Percentiles rank a stretch among this genome's conserved stretches.
Evolutionary conservation across 1,140 invertebrate species (phyloP).

Genomic region (Branchinecta lindahli): DNA sequence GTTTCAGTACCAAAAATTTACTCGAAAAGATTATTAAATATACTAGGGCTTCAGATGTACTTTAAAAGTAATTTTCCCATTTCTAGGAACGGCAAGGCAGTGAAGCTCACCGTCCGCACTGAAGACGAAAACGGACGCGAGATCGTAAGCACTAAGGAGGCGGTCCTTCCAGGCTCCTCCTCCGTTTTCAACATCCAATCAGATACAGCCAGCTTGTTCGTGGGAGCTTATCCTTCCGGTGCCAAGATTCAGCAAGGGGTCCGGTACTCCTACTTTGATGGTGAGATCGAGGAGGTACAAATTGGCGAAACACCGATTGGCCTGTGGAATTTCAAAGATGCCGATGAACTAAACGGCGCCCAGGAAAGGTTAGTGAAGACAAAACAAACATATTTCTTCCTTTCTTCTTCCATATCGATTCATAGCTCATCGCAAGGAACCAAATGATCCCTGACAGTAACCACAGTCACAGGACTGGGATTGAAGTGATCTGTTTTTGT

Average conservation of each 20-base stretch:
- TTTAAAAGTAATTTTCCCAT: not conserved
- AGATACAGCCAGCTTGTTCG: slow-evolving; percentile 68
- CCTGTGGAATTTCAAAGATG: slow-evolving; percentile 82
- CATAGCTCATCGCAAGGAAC: too few species aligned
- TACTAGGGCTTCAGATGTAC: too few species aligned
- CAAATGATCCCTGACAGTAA: too few species aligned
- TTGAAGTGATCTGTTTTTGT: too few species aligned
- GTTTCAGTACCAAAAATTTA: too few species aligned
- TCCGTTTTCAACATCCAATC: slow-evolving; percentile 74
- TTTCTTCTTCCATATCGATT: too few species aligned
- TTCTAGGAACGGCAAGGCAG: slow-evolving; percentile 58
- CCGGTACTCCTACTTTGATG: slow-evolving; percentile 57
- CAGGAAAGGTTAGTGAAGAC: slow-evolving; percentile 42
- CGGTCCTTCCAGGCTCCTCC: slow-evolving; percentile 44
- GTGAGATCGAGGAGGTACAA: slow-evolving; percentile 73
- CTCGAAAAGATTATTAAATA: too few species aligned
- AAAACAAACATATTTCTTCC: too few species aligned
- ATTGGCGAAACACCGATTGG: slow-evolving; percentile 77
- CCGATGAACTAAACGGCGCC: slow-evolving; percentile 54
- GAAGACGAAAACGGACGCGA: slow-evolving; percentile 46
- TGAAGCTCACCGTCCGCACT: slow-evolving; percentile 62
- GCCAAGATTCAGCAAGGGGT: slow-evolving; percentile 40
- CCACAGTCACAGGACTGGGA: too few species aligned
- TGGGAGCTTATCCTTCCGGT: slow-evolving; percentile 61
- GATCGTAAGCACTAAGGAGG: slow-evolving; percentile 38